phyloP scores from a whole-genome alignment of 2,797 vertebrate genomes.

The Molossus molossus region DNA sequence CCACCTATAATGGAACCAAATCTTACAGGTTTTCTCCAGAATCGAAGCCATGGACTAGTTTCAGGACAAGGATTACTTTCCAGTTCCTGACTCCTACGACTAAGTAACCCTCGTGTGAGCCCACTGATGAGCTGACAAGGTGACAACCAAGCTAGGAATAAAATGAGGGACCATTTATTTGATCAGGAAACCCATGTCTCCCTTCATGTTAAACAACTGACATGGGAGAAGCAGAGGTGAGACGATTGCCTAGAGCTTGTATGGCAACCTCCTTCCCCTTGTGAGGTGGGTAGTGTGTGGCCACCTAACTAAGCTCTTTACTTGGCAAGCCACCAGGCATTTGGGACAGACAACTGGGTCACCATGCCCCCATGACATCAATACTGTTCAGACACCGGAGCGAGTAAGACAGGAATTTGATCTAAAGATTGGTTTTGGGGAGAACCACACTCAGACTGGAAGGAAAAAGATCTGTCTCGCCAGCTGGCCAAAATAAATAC shows the following conservation, averaged over 20 bases:
- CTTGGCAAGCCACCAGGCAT: constrained; percentile 79
- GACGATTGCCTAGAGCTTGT: background rate
- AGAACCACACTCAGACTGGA: constrained; percentile 82
- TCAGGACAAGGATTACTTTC: background rate
- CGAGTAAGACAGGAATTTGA: constrained; percentile 83
- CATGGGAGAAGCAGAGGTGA: constrained; percentile 33
- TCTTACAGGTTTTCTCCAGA: background rate
- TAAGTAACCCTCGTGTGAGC: background rate
- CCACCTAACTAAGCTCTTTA: constrained; percentile 72
- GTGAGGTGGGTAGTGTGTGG: background rate
- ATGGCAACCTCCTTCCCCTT: background rate
- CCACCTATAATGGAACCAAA: background rate
- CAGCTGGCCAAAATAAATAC: constrained; percentile 88
- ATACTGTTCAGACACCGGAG: constrained; percentile 78
- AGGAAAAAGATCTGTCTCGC: constrained; percentile 87
- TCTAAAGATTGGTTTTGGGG: constrained; percentile 84
- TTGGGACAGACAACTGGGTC: constrained; percentile 81
- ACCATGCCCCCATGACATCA: constrained; percentile 75
- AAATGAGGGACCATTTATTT: background rate
- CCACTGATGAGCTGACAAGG: background rate
- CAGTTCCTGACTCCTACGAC: background rate
- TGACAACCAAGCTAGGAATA: background rate
- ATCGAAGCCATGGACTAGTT: background rate
- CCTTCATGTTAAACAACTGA: constrained; percentile 9
- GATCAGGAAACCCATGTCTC: background rate